Conservation (phyloP, 2,113 vertebrate genomes). For the Vimba vimba region DNA sequence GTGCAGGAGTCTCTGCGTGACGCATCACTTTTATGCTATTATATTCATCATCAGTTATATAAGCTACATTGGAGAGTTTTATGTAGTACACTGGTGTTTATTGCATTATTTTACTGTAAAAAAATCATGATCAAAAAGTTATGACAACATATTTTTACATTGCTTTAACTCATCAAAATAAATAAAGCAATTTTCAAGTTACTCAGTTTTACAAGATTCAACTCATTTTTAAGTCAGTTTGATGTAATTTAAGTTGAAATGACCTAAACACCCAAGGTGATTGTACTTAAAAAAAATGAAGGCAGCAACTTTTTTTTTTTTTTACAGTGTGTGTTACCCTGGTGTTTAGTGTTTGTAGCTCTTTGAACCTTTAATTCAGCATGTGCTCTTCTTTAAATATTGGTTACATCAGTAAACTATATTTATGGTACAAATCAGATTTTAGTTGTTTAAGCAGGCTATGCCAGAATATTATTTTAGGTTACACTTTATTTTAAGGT, state of each 20-base stretch:
- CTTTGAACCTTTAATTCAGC: neutral
- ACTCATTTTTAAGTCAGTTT: too few relatives aligned
- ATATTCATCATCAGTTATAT: neutral
- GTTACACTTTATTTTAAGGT: too few relatives aligned
- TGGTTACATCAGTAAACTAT: neutral
- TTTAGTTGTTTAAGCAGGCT: neutral
- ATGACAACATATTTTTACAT: too few relatives aligned
- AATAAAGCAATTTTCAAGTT: too few relatives aligned
- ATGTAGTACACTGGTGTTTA: neutral
- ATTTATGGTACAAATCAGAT: neutral
- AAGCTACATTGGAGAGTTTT: neutral
- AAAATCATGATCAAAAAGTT: too few relatives aligned
- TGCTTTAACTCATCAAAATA: too few relatives aligned
- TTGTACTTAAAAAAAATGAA: too few relatives aligned
- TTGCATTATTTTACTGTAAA: neutral
- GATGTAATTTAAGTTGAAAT: too few relatives aligned
- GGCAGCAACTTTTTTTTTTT: too few relatives aligned
- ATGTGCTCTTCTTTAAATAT: neutral
- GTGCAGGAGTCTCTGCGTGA: neutral
- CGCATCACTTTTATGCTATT: neutral
- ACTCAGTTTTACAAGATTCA: too few relatives aligned
- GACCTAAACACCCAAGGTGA: too few relatives aligned
- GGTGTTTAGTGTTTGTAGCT: neutral
- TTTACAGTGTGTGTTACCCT: too few relatives aligned
- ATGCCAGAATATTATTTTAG: neutral